These are phyloP conservation scores for Margarornis squamiger DNA, from an alignment of 2,797 vertebrate genomes.

Conservation along the genomic window DNA sequence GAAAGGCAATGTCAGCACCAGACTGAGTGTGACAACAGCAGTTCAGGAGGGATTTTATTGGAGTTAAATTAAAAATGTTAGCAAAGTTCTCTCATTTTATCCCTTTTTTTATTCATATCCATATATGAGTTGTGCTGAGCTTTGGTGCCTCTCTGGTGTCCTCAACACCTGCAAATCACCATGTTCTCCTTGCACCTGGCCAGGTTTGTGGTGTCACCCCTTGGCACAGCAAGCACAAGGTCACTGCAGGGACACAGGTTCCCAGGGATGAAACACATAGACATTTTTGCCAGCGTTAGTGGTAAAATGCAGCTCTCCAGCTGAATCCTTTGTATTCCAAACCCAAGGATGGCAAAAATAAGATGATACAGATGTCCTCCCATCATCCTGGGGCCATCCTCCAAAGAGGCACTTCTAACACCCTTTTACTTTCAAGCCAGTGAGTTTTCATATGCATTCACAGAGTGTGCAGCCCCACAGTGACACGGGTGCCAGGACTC, in stretches of 20 bases:
- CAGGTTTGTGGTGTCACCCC: accelerated
- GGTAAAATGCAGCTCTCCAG: background rate
- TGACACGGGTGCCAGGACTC: background rate
- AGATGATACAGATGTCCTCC: background rate
- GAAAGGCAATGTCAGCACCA: background rate
- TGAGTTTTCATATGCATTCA: background rate
- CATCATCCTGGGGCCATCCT: background rate
- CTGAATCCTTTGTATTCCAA: background rate
- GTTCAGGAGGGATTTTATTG: background rate
- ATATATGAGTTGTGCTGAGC: background rate
- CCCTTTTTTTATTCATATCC: background rate
- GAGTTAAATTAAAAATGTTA: background rate
- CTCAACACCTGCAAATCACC: background rate
- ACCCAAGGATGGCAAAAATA: background rate
- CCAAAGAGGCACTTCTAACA: background rate
- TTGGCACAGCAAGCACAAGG: background rate
- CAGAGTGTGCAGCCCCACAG: background rate
- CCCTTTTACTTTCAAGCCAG: slow-evolving; percentile 8
- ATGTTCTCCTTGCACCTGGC: accelerated
- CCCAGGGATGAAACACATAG: background rate
- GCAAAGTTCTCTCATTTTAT: background rate
- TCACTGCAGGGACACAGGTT: background rate
- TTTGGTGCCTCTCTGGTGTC: background rate
- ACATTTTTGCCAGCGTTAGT: background rate
- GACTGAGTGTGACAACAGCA: background rate